Evolutionary conservation across 2,797 vertebrate genomes (phyloP).

Genomic region (Threskiornis aethiopicus): DNA sequence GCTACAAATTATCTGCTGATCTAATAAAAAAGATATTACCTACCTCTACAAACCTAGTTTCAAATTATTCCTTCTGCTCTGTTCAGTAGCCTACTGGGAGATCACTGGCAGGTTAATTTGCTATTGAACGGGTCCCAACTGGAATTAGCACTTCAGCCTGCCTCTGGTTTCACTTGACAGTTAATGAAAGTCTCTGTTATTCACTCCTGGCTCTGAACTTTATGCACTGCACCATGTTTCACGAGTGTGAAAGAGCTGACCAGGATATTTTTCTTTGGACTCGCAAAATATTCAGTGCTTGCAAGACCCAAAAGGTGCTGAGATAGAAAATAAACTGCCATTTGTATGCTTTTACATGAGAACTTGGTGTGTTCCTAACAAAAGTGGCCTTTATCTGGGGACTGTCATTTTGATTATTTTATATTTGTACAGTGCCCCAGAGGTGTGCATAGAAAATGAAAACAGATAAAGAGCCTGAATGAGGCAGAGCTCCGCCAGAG

Average conservation of each 20-base stretch:
- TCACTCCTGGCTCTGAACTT: constrained; percentile 48
- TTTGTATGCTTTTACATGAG: constrained; percentile 6
- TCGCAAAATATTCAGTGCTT: background rate
- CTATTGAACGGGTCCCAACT: constrained; percentile 59
- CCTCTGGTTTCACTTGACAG: constrained; percentile 38
- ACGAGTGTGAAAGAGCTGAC: constrained; percentile 16
- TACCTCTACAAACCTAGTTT: constrained; percentile 47
- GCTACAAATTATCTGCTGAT: constrained; percentile 60
- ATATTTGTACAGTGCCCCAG: constrained; percentile 48
- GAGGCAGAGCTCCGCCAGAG: constrained; percentile 9
- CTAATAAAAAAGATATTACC: constrained; percentile 69
- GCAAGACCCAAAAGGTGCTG: background rate
- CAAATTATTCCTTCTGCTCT: constrained; percentile 53
- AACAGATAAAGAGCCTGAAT: constrained; percentile 43
- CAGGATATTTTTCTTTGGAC: background rate
- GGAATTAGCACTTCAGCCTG: constrained; percentile 52
- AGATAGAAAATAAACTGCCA: constrained; percentile 8
- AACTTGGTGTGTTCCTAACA: background rate
- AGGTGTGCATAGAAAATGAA: constrained; percentile 59
- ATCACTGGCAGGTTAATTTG: constrained; percentile 68
- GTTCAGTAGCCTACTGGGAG: constrained; percentile 51
- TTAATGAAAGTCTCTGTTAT: constrained; percentile 55
- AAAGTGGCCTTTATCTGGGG: constrained; percentile 66
- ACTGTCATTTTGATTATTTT: constrained; percentile 64
- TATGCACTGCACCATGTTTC: background rate